Base-by-base conservation (phyloP, 2,888 invertebrate species). In the Callimorpha dominula region DNA sequence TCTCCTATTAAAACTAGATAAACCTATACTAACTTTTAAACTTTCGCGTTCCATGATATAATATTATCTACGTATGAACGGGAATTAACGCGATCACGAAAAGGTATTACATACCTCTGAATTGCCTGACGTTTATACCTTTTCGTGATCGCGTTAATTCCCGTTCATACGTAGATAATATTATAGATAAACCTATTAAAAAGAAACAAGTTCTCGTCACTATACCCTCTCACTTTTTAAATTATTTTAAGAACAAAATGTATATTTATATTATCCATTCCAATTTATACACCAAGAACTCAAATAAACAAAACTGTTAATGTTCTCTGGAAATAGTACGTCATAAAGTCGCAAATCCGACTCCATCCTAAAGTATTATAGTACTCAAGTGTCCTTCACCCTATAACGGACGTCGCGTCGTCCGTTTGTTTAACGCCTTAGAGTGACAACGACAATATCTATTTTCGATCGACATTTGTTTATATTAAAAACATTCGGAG, bases 401-500 rank as follows among this genome's bases (percentile, higher is more conserved):
- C 81, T 68, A 70, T 85, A 87, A 86, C 85, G 85, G 86, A 17
- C 20, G 12, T 85, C 69, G 71, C 70, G 79, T 82, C 84, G 83
- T 78, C 72, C 86, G 92, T 93, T 89, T 91, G 90, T 91, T 87
- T 87, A 89, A 86, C 85, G 87, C 89, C 88, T 88, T 81, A 87
- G 81, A 91, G 88, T 91, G 93, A 94, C 93, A 93, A 93, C 90
- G 93, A 94, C 93, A 94, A 88, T 92, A 91, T 93, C 92, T 91
- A 90, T 92, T 90, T 90, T 90, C 88, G 91, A 94, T 92, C 93
- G 85, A 84, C 90, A 89, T 87, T 92, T 94, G 93, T 94, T 94
- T 93, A 92, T 90, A 91, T 89, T 90, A 88, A 85, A 91, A 93
- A 93, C 93, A 92, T 87, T 75, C 85, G 78, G 86, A 87, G 87